These are phyloP conservation scores for Macrostomum cliftonense DNA, from an alignment of 2,888 invertebrate genomes.

Conservation along the genomic window DNA sequence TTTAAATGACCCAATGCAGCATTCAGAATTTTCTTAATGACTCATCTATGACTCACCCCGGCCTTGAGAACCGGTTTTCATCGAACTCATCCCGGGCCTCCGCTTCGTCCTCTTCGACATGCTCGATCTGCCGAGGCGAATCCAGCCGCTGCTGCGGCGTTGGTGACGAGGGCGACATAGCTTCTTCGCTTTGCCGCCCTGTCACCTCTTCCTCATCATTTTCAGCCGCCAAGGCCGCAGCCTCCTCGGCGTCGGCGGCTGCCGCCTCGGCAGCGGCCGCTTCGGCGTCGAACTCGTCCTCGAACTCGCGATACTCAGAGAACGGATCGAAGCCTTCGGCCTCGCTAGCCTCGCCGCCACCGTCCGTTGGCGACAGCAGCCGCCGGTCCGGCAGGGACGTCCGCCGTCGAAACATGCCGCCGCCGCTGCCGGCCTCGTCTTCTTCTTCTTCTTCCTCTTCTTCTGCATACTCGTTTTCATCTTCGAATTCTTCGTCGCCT, in stretches of 20 bases:
- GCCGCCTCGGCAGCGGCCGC: too few species aligned
- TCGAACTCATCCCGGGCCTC: too few species aligned
- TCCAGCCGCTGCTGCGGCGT: too few species aligned
- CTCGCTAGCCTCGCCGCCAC: conserved; percentile 1
- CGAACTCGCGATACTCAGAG: not conserved
- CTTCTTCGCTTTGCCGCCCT: too few species aligned
- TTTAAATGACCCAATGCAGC: too few species aligned
- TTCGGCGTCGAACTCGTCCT: too few species aligned
- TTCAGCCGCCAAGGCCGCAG: not conserved
- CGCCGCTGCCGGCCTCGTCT: not conserved
- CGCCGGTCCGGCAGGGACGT: not conserved
- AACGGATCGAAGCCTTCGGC: not conserved
- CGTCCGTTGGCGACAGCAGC: not conserved
- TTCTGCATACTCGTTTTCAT: not conserved
- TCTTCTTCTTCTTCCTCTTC: not conserved
- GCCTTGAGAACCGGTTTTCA: too few species aligned
- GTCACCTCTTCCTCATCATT: not conserved
- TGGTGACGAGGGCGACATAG: too few species aligned
- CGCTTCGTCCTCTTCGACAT: too few species aligned
- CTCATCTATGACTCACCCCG: too few species aligned
- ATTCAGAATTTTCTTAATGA: too few species aligned
- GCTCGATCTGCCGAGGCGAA: too few species aligned
- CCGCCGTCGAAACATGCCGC: conserved; percentile 1
- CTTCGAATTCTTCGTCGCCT: not conserved
- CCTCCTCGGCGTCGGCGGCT: not conserved